Evolutionary conservation across 2,113 vertebrate genomes (phyloP).

Genomic region (Dromas ardeola): DNA sequence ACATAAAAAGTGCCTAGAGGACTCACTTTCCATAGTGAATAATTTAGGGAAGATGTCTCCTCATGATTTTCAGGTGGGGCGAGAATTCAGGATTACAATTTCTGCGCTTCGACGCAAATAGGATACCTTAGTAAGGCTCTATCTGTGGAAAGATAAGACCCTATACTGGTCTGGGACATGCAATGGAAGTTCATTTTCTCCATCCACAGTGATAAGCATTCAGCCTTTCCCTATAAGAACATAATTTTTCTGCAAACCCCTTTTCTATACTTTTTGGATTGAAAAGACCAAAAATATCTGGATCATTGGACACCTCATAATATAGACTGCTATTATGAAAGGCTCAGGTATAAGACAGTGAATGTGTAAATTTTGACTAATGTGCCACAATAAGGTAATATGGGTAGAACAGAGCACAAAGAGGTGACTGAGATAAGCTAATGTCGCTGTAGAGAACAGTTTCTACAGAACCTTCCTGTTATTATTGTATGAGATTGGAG

Average conservation of each 20-base stretch:
- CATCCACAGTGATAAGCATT: background rate
- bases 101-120: background rate
- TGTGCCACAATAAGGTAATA: background rate
- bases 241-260: background rate
- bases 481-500: background rate
- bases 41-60: background rate
- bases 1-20: fast-evolving
- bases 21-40: background rate
- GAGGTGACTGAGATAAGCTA: background rate
- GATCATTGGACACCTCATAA: background rate
- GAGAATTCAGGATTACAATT: background rate
- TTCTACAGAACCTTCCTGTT: background rate
- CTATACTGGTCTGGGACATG: background rate
- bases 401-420: background rate
- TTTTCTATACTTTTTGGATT: background rate
- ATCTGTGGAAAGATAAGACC: background rate
- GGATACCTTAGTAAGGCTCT: background rate
- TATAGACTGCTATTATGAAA: background rate
- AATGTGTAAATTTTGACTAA: background rate
- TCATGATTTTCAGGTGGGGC: background rate
- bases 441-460: background rate
- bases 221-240: background rate
- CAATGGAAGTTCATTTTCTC: background rate
- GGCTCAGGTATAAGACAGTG: background rate
- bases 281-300: background rate